Evolutionary conservation across 1,140 invertebrate genomes (phyloP), one percentile per base, ranked within the genome.

Genomic region (Coboldia fuscipes): DNA sequence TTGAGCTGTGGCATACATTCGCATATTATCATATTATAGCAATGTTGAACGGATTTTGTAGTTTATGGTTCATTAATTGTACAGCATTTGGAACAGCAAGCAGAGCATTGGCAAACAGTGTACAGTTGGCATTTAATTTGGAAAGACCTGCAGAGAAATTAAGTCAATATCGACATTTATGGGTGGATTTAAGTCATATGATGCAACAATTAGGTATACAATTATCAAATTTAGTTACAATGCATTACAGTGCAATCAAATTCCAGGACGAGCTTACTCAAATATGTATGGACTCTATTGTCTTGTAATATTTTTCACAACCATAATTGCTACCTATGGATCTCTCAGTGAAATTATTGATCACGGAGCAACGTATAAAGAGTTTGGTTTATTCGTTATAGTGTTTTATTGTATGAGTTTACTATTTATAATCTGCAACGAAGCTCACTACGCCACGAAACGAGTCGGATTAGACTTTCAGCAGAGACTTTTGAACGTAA

Each of bases 281-380:
- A 72, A 72, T 39, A 72, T 73, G 69, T 74, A 74, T 40, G 68
- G 66, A 12, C 68, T 74, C 44, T 72, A 71, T 45, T 74, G 70
- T 40, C 56, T 72, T 45, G 61, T 74, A 1, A 70, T 74, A 22
- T 66, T 74, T 44, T 66, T 74, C 40, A 74, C 70, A 3, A 72
- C 69, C 4, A 72, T 71, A 14, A 70, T 72, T 26, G 70, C 70
- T 4, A 57, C 65, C 10, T 74, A 72, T 38, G 70, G 70, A 1
- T 63, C 61, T 9, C 51, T 74, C n/a, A 68, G 69, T 28, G 70
- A 74, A 47, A 70, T 72, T 41, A 49, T 74, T 23, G 70, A 74
- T 42, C 66, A 68, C 39, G 70, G 70, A 3, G 50, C 71, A 17
- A 72, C 68, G 32, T 68, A 69, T 42, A 74, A 74, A 45, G 69